Evolutionary conservation across 2,888 invertebrate genomes (phyloP), one percentile per base, ranked within the genome.

Genomic region (Cephonodes hylas): DNA sequence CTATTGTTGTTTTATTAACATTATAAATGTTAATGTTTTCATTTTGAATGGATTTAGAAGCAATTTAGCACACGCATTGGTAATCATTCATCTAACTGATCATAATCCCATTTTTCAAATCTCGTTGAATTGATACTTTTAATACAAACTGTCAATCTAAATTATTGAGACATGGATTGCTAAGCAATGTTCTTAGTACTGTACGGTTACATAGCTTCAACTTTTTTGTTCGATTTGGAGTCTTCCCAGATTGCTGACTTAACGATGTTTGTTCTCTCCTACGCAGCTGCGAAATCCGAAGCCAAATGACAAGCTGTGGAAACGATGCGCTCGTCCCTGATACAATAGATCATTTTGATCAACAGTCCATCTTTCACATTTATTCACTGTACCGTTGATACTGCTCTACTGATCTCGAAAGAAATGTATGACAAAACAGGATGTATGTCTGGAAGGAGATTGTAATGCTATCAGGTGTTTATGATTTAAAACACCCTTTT

Each of bases 1-100:
- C 8, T 23, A n/a, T 25, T 7, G 22, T 27, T 44, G 10, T 64
- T 68, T 72, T 74, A 3, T 38, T 4, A 38, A 38, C 2, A 38
- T 38, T 38, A n/a, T 38, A 5, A 38, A 38, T 38, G 3, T 38
- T 38, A 13, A n/a, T n/a, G n/a, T n/a, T n/a, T n/a, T n/a, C n/a
- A n/a, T n/a, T n/a, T n/a, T n/a, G n/a, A n/a, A n/a, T n/a, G n/a
- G n/a, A n/a, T n/a, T n/a, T n/a, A n/a, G n/a, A n/a, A n/a, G n/a
- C n/a, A n/a, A n/a, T n/a, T n/a, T n/a, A n/a, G n/a, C n/a, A n/a
- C n/a, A n/a, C n/a, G n/a, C n/a, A n/a, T n/a, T n/a, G n/a, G n/a
- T n/a, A n/a, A n/a, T n/a, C n/a, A n/a, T n/a, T n/a, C n/a, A n/a
- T n/a, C n/a, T n/a, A n/a, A n/a, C n/a, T n/a, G n/a, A n/a, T n/a